These are phyloP conservation scores for Calidris pygmaea DNA, from an alignment of 2,113 vertebrate genomes.

Conservation along the genomic window DNA sequence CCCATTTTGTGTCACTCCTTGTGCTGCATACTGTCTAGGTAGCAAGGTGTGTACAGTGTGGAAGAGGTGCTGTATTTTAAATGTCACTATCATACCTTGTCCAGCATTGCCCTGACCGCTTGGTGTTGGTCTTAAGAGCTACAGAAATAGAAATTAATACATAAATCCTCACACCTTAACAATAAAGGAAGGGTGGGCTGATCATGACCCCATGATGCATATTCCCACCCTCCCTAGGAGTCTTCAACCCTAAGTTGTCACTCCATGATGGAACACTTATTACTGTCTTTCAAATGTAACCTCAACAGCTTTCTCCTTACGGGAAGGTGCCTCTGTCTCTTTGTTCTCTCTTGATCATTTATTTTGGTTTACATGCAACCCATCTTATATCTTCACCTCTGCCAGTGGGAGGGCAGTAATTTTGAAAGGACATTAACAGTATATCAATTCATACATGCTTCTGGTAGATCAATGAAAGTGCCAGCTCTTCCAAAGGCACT, in stretches of 20 bases:
- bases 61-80: neutral
- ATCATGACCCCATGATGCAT: neutral
- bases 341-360: neutral
- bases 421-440: neutral
- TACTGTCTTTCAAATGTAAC: neutral
- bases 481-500: neutral
- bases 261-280: neutral
- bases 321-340: neutral
- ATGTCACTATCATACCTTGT: neutral
- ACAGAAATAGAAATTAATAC: slow-evolving; percentile 11
- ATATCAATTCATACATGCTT: neutral
- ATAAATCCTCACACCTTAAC: slow-evolving; percentile 18
- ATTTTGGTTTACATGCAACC: neutral
- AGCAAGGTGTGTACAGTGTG: neutral
- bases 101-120: neutral
- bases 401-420: neutral
- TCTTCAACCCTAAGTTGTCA: neutral
- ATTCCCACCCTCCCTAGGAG: neutral
- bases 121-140: neutral
- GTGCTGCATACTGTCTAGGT: neutral
- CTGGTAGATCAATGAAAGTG: neutral
- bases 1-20: neutral
- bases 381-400: neutral
- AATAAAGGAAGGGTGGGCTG: neutral
- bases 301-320: neutral